A percentile compares a stretch with the other conserved stretches of the same genome.
Evolutionary conservation across 2,797 vertebrate species (phyloP).

Genomic region (Hafferia zeledoni): DNA sequence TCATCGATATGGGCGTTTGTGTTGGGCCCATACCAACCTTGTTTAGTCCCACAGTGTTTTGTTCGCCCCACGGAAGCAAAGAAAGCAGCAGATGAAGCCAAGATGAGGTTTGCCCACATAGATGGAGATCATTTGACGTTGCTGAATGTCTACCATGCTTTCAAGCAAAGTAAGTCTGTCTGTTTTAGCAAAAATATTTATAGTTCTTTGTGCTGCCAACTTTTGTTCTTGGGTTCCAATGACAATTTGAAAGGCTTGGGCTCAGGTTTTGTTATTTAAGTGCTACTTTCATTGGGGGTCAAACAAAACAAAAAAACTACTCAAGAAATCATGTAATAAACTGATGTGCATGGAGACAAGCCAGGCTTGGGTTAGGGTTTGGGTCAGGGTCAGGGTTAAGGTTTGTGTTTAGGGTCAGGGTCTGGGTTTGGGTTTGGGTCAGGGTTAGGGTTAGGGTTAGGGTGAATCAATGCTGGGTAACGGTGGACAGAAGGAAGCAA

Average conservation of each 20-base stretch:
- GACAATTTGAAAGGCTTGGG: not conserved
- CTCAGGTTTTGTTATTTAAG: not conserved
- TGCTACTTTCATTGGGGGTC: not conserved
- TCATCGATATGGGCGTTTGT: conserved; percentile 99
- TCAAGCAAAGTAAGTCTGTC: conserved; percentile 95
- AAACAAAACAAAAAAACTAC: not conserved
- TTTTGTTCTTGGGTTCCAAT: not conserved
- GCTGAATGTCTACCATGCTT: conserved; percentile 99
- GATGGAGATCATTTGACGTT: conserved; percentile 99
- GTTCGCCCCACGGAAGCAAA: conserved; percentile 98
- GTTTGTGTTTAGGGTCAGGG: too few species aligned
- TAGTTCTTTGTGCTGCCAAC: not conserved
- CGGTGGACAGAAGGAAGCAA: conserved; percentile 29
- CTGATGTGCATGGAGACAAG: not conserved
- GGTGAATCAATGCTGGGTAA: not conserved
- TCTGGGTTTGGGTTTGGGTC: not conserved
- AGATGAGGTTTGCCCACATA: conserved; percentile 99
- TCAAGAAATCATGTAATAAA: not conserved
- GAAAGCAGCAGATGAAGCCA: conserved; percentile 99
- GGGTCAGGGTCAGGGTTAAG: too few species aligned
- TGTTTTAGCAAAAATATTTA: not conserved
- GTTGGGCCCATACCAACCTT: conserved; percentile 99
- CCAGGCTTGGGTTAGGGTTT: not conserved
- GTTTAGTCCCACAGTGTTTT: conserved; percentile 99
- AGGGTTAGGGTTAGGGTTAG: too few species aligned